These are phyloP conservation scores for Scaptomyza caliginosa DNA, from an alignment of 2,888 invertebrate genomes.

Conservation along the genomic window DNA sequence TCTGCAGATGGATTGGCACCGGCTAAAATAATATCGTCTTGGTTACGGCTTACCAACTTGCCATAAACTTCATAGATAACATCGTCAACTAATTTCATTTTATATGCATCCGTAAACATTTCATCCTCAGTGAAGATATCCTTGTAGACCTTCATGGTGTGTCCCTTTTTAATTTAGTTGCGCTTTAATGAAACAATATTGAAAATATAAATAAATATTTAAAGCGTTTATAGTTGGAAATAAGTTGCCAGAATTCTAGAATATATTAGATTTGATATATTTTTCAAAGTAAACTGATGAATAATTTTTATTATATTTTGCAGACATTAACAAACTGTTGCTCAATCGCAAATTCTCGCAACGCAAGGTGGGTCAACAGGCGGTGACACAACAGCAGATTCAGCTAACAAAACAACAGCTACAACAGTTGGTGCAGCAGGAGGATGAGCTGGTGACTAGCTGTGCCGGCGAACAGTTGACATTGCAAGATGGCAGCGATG, in stretches of 20 bases:
- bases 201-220: no score
- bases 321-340: conserved; percentile 82
- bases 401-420: conserved; percentile 80
- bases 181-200: neutral
- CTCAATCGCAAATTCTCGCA: conserved; percentile 82
- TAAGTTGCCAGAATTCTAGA: neutral
- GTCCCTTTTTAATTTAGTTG: neutral
- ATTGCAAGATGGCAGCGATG: conserved; percentile 58
- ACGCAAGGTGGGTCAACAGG: conserved; percentile 80
- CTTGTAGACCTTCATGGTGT: conserved; percentile 95
- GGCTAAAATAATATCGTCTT: conserved; percentile 90
- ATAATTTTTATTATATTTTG: conserved; percentile 13
- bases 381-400: conserved; percentile 76
- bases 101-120: conserved; percentile 98
- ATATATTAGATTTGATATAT: neutral
- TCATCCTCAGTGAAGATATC: conserved; percentile 98
- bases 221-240: neutral
- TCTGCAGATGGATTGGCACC: conserved; percentile 98
- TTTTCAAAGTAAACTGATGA: neutral
- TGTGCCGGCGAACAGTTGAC: conserved; percentile 51
- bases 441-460: conserved; percentile 71
- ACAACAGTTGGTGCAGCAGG: conserved; percentile 71
- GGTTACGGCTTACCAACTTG: conserved; percentile 89
- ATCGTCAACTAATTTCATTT: conserved; percentile 95
- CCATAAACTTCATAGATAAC: conserved; percentile 97